Evolutionary conservation across 2,113 vertebrate genomes (phyloP).

Genomic region (Trinectes maculatus): DNA sequence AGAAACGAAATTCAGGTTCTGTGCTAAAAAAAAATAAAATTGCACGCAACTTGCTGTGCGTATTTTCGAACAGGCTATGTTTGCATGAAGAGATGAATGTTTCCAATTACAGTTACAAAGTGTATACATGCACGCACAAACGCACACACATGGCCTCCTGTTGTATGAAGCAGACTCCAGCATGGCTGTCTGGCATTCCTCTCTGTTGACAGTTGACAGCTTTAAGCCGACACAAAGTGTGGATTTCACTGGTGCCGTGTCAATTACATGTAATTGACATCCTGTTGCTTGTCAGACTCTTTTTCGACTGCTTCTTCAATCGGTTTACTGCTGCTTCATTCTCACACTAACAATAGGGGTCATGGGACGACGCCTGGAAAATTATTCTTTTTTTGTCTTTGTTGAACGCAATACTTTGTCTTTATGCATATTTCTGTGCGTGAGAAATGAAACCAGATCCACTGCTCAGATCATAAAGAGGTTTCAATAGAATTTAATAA

Average conservation of each 20-base stretch:
- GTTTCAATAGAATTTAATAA: not conserved
- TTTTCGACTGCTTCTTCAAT: slow-evolving; percentile 29
- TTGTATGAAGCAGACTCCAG: slow-evolving; percentile 26
- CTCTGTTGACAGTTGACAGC: slow-evolving; percentile 65
- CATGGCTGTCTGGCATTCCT: slow-evolving; percentile 53
- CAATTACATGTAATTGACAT: slow-evolving; percentile 61
- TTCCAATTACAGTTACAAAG: slow-evolving; percentile 56
- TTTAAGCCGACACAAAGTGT: slow-evolving; percentile 60
- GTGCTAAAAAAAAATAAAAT: too few species aligned
- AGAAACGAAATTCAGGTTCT: too few species aligned
- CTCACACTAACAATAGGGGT: slow-evolving; percentile 38
- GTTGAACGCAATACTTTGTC: slow-evolving; percentile 1
- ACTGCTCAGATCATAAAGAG: slow-evolving; percentile 1
- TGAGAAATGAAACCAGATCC: slow-evolving; percentile 36
- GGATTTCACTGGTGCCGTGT: slow-evolving; percentile 57
- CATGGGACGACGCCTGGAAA: slow-evolving; percentile 23
- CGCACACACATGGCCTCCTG: slow-evolving; percentile 8
- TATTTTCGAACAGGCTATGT: slow-evolving; percentile 4
- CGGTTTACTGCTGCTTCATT: slow-evolving; percentile 20
- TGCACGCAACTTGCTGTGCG: too few species aligned
- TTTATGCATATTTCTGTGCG: slow-evolving; percentile 4
- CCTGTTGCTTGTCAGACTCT: slow-evolving; percentile 54
- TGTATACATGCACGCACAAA: not conserved
- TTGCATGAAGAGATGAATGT: slow-evolving; percentile 28
- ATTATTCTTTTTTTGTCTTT: not conserved